phyloP scores from a whole-genome alignment of 2,888 invertebrate genomes.

The Leptopilina syphax region DNA sequence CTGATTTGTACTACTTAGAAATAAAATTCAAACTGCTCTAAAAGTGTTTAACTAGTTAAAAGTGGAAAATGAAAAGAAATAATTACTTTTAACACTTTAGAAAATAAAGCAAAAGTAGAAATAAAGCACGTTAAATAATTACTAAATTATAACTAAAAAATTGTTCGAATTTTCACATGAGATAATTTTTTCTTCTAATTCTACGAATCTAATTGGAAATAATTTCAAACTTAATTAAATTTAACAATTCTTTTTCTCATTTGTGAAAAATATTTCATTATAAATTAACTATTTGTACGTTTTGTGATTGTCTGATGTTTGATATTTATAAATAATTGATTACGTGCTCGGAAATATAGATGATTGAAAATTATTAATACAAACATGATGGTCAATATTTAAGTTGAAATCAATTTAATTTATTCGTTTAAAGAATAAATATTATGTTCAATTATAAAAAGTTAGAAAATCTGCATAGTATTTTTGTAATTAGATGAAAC shows the following conservation, averaged over 20 bases:
- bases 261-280: background rate
- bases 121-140: background rate
- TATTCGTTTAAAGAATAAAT: background rate
- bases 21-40: no score
- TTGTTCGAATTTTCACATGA: background rate
- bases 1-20: no score
- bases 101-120: background rate
- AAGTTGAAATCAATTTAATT: background rate
- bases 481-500: background rate
- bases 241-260: background rate
- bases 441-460: background rate
- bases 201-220: background rate
- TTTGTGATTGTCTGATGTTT: background rate
- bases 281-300: background rate
- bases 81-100: background rate
- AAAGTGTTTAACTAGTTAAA: no score
- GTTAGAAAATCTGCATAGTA: background rate
- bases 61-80: background rate
- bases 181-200: background rate
- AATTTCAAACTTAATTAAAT: background rate
- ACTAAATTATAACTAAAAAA: no score
- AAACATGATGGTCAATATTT: conserved; percentile 21
- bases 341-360: background rate
- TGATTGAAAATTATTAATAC: background rate
- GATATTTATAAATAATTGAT: conserved; percentile 2